Evolutionary conservation across 1,140 invertebrate species (phyloP).

Genomic region (Pseudomyrmex pallidus): DNA sequence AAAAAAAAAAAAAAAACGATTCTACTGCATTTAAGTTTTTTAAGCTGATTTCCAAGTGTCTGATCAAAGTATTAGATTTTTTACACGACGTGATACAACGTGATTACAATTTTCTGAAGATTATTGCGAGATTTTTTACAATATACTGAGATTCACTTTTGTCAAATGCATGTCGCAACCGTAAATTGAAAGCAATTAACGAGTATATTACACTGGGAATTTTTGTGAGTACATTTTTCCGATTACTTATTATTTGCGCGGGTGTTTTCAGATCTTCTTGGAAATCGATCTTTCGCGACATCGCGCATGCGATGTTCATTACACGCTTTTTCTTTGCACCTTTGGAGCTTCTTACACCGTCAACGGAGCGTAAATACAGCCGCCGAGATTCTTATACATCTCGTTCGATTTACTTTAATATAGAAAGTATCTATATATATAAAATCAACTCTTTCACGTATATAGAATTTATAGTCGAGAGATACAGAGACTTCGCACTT

Average conservation of each 20-base stretch:
- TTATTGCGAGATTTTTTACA: too few relatives aligned
- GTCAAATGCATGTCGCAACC: background rate
- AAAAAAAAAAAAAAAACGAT: too few relatives aligned
- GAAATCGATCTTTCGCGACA: slow-evolving; percentile 13
- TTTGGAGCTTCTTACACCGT: slow-evolving; percentile 9
- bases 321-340: background rate
- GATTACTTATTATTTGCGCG: background rate
- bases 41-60: too few relatives aligned
- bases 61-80: too few relatives aligned
- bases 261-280: background rate
- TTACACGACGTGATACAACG: too few relatives aligned
- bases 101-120: too few relatives aligned
- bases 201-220: background rate
- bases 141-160: too few relatives aligned
- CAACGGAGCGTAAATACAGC: background rate
- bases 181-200: background rate
- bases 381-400: background rate
- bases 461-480: slow-evolving; percentile 22
- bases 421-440: slow-evolving; percentile 19
- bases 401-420: slow-evolving; percentile 33
- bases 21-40: too few relatives aligned
- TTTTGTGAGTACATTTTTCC: background rate
- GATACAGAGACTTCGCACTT: background rate
- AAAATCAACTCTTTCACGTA: background rate
- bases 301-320: background rate